Percentiles rank a stretch among this genome's conserved stretches.
These are phyloP conservation scores for Augochlora pura DNA, from an alignment of 1,140 invertebrate genomes.

Conservation along the genomic window DNA sequence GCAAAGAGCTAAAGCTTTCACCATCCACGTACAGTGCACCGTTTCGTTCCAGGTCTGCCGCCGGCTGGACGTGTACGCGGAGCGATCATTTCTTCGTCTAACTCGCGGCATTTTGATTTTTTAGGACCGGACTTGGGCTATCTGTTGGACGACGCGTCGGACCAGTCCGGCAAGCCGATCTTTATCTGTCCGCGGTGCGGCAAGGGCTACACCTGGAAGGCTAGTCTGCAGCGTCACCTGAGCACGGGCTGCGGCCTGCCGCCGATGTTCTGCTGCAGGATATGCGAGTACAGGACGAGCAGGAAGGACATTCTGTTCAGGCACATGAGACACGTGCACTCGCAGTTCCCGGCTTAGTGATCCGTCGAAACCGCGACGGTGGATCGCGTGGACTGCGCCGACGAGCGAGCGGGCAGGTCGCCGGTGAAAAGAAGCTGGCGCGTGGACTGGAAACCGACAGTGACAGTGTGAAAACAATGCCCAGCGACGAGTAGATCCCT, in stretches of 20 bases:
- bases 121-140: conserved; percentile 29
- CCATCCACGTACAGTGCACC: too few relatives aligned
- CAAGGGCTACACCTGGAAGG: conserved; percentile 73
- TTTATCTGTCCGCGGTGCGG: conserved; percentile 74
- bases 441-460: too few relatives aligned
- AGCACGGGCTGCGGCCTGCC: conserved; percentile 80
- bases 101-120: conserved; percentile 47
- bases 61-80: not conserved
- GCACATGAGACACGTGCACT: conserved; percentile 72
- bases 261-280: conserved; percentile 79
- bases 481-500: too few relatives aligned
- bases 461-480: too few relatives aligned
- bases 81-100: conserved; percentile 12
- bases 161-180: conserved; percentile 21
- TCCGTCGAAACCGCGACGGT: not conserved
- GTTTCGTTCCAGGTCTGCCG: not conserved
- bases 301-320: conserved; percentile 79
- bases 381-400: too few relatives aligned
- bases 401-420: too few relatives aligned
- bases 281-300: conserved; percentile 79
- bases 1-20: too few relatives aligned
- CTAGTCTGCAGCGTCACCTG: conserved; percentile 77
- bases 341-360: not conserved
- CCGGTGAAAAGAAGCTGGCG: too few relatives aligned
- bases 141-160: conserved; percentile 24